Percentiles rank a stretch among this genome's conserved stretches.
These are phyloP conservation scores for Ornithoptera alexandrae DNA, from an alignment of 2,888 invertebrate genomes.

Conservation along the genomic window DNA sequence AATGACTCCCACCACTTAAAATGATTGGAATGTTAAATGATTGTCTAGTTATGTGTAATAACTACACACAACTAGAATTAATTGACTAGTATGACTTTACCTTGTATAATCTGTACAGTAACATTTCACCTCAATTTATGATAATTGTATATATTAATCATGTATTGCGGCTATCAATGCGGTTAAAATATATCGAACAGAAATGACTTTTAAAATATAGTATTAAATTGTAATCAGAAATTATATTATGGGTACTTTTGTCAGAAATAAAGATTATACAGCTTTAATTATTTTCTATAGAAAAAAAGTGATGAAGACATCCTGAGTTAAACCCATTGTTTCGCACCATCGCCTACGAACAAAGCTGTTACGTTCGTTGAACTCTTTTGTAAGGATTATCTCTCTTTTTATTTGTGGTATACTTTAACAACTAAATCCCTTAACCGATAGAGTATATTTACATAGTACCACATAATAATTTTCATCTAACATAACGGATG, in stretches of 20 bases:
- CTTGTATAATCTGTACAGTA: not conserved
- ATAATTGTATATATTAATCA: not conserved
- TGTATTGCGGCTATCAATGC: too few relatives aligned
- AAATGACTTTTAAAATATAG: too few relatives aligned
- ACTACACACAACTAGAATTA: slow-evolving; percentile 20
- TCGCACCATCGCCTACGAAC: slow-evolving; percentile 61
- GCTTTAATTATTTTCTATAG: slow-evolving; percentile 22
- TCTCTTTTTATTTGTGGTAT: slow-evolving; percentile 30
- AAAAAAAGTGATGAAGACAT: slow-evolving; percentile 36
- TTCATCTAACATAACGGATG: slow-evolving; percentile 51
- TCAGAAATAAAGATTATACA: not conserved
- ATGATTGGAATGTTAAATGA: slow-evolving; percentile 24
- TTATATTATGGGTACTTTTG: not conserved
- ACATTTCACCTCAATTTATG: not conserved
- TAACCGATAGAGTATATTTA: slow-evolving; percentile 43
- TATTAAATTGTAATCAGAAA: too few relatives aligned
- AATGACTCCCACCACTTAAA: slow-evolving; percentile 12
- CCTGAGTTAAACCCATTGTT: slow-evolving; percentile 55
- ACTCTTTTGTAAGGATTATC: slow-evolving; percentile 75
- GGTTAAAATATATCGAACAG: too few relatives aligned
- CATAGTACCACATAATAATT: slow-evolving; percentile 44
- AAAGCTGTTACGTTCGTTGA: slow-evolving; percentile 74
- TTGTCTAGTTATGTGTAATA: slow-evolving; percentile 18
- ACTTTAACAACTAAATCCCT: slow-evolving; percentile 32
- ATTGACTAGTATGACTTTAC: slow-evolving; percentile 5